Evolutionary conservation across 2,797 vertebrate genomes (phyloP).

Genomic region (Thamnophis elegans): DNA sequence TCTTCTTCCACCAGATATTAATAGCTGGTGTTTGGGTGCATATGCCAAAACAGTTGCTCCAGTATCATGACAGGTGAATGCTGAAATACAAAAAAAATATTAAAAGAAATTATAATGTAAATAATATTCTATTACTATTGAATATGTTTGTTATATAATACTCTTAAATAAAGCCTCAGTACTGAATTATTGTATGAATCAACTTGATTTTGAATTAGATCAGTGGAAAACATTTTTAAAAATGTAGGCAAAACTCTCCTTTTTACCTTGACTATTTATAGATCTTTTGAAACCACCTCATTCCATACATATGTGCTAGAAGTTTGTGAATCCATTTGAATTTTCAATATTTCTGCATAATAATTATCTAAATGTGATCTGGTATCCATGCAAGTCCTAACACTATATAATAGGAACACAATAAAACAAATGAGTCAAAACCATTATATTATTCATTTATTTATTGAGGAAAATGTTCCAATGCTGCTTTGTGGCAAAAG

Average conservation of each 20-base stretch:
- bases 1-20: slow-evolving; percentile 93
- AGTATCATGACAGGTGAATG: slow-evolving; percentile 91
- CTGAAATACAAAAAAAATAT: slow-evolving; percentile 69
- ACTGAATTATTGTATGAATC: background rate
- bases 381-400: background rate
- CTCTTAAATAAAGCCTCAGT: background rate
- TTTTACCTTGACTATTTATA: background rate
- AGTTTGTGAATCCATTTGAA: background rate
- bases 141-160: background rate
- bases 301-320: background rate
- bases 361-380: background rate
- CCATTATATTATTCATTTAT: background rate
- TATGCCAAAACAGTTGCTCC: slow-evolving; percentile 91
- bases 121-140: slow-evolving; percentile 10
- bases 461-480: background rate
- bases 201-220: background rate
- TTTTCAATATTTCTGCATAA: background rate
- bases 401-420: background rate
- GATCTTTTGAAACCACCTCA: background rate
- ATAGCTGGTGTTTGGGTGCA: slow-evolving; percentile 90
- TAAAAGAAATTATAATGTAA: slow-evolving; percentile 1
- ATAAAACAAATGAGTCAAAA: background rate
- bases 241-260: background rate
- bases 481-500: background rate
- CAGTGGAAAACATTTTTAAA: background rate